Evolutionary conservation across 2,113 vertebrate species (phyloP).

Genomic region (Mirounga angustirostris): DNA sequence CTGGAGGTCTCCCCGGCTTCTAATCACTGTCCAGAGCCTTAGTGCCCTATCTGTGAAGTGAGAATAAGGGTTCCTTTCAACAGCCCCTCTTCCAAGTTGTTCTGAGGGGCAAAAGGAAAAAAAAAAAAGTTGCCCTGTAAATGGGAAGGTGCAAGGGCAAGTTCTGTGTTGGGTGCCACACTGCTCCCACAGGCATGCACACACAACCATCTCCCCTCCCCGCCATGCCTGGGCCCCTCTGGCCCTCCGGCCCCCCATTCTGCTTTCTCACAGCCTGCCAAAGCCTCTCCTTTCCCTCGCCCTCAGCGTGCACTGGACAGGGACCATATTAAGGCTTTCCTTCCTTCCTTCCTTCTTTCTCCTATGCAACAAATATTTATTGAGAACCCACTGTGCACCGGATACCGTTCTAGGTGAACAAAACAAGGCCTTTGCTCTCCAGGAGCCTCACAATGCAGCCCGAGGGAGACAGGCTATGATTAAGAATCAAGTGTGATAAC

Average conservation of each 20-base stretch:
- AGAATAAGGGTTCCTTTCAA: background rate
- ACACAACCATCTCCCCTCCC: rapidly evolving
- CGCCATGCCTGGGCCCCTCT: background rate
- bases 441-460: rapidly evolving
- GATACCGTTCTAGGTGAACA: background rate
- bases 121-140: background rate
- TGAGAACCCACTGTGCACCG: background rate
- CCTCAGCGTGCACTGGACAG: background rate
- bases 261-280: background rate
- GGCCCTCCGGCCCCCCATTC: background rate
- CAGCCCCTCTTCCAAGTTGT: background rate
- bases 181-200: no score
- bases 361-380: background rate
- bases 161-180: background rate
- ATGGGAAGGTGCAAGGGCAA: background rate
- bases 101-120: background rate
- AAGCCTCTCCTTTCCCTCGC: background rate
- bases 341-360: background rate
- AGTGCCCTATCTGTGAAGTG: background rate
- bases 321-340: background rate
- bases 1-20: no score
- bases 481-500: background rate
- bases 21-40: background rate
- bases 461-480: background rate
- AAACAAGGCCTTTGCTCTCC: background rate